Percentiles rank a stretch among this genome's conserved stretches.
These are phyloP conservation scores for Drosophila littoralis DNA, from an alignment of 1,140 invertebrate genomes.

Conservation along the genomic window DNA sequence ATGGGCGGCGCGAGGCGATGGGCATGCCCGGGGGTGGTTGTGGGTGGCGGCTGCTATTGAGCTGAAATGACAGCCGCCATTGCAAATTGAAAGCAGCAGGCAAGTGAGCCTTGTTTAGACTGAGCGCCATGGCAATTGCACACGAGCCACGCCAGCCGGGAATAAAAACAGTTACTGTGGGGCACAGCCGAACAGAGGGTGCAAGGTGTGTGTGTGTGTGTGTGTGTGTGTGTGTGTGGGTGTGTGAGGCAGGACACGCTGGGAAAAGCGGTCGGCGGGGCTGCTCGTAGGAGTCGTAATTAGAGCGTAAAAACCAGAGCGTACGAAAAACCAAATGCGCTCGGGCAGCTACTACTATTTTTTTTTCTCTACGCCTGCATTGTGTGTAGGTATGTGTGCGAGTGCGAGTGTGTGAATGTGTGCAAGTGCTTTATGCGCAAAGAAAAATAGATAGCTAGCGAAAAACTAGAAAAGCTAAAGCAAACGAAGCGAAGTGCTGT, in stretches of 20 bases:
- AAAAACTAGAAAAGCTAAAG: constrained; percentile 80
- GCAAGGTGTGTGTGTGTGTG: constrained; percentile 4
- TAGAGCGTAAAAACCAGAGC: constrained; percentile 82
- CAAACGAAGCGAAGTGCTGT: constrained; percentile 77
- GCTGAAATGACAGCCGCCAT: constrained; percentile 79
- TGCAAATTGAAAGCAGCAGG: constrained; percentile 79
- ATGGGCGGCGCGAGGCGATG: neutral
- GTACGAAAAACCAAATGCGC: constrained; percentile 80
- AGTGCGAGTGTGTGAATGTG: constrained; percentile 23
- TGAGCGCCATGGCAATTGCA: constrained; percentile 78
- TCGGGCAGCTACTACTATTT: constrained; percentile 75
- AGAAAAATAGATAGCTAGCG: constrained; percentile 79
- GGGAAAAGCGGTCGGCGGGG: neutral
- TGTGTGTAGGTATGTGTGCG: constrained; percentile 39
- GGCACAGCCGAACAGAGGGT: neutral
- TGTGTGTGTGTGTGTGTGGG: neutral
- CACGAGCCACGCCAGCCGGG: constrained; percentile 45
- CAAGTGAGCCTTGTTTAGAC: constrained; percentile 81
- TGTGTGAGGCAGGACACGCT: constrained; percentile 9
- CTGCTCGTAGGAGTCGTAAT: constrained; percentile 74
- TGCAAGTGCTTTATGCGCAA: constrained; percentile 73
- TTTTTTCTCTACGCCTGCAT: constrained; percentile 58
- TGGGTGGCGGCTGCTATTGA: constrained; percentile 60
- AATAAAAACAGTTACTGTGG: constrained; percentile 46
- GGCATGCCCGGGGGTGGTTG: neutral